phyloP scores from a whole-genome alignment of 2,113 vertebrate species.

The Ginglymostoma cirratum region DNA sequence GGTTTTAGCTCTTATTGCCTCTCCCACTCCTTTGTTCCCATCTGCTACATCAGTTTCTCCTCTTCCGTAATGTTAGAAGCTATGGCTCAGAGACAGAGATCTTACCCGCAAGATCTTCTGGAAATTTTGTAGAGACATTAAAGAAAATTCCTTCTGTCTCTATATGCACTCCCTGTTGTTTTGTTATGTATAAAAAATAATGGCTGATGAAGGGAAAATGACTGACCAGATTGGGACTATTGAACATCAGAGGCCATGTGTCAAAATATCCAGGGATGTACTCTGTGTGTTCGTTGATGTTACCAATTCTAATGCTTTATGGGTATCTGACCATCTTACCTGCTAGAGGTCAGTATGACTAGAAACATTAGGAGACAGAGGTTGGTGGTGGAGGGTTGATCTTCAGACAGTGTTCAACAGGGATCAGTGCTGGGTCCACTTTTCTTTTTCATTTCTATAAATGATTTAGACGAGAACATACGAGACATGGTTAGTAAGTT shows the following conservation, averaged over 20 bases:
- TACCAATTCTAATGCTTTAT: not conserved
- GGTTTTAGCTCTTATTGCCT: not conserved
- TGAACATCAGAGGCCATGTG: not conserved
- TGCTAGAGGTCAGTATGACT: not conserved
- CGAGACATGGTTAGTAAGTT: too few species aligned
- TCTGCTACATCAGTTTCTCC: not conserved
- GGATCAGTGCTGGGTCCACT: too few species aligned
- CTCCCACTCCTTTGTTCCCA: not conserved
- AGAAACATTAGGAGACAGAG: too few species aligned
- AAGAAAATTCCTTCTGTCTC: not conserved
- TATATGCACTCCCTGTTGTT: not conserved
- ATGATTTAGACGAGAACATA: too few species aligned
- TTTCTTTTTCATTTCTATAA: too few species aligned
- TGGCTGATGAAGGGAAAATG: not conserved
- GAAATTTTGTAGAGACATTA: not conserved
- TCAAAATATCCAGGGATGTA: not conserved
- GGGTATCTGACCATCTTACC: not conserved
- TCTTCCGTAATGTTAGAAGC: not conserved
- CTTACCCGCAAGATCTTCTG: not conserved
- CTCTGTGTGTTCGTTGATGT: not conserved
- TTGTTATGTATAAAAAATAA: not conserved
- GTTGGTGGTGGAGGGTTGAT: too few species aligned
- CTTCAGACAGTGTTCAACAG: too few species aligned
- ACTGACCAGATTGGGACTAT: not conserved
- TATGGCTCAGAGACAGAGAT: not conserved